Base-by-base conservation (phyloP, 2,797 vertebrate genomes). In the Myotis myotis region DNA sequence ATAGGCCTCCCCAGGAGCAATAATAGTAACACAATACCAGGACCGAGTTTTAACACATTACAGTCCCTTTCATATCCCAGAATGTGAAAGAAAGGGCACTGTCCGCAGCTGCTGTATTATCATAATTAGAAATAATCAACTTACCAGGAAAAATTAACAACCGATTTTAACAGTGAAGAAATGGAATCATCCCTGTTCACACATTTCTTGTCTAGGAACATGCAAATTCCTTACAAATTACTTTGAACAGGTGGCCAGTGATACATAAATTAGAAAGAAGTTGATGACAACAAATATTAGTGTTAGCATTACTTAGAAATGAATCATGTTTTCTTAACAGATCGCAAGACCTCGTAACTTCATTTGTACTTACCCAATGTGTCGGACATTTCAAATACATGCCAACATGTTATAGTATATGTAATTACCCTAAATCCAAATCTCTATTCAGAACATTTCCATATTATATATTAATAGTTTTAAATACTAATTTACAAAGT, bases 1-100 rank as follows among this genome's bases (percentile, higher is more conserved):
- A 98, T 97, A 97, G 97, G 95, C 94, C 86, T 96, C 92, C 91
- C 90, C 55, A 95, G 95, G 70, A 98, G 92, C 95, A 98, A 96
- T 96, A 97, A 97, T 20, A 96, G 96, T 96, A 97, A 97, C 96
- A 44, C 33, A 94, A 86, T 2, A 15, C 64, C 28, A 47, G 81
- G 30, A 68, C 79, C 13, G 49, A 84, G 71, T 64, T 96, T 97
- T 70, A 91, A 74, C 68, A 76, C 82, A 47, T 33, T 94, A 70
- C 33, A 74, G 76, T 92, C 75, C 94, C 22, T 89, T 89, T 81
- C 33, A 44, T 9, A 89, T 38, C 28, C 30, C 22, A 3, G 38
- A 74, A 71, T 79, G 51, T 53, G 49, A 87, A 81, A 87, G 53
- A 89, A 86, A 82, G 47, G 74, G 15, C 53, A 93, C 4, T 91